Percentiles rank a stretch among this genome's conserved stretches.
Evolutionary conservation across 2,888 invertebrate genomes (phyloP).

Genomic region (Lasioglossum figueresi): DNA sequence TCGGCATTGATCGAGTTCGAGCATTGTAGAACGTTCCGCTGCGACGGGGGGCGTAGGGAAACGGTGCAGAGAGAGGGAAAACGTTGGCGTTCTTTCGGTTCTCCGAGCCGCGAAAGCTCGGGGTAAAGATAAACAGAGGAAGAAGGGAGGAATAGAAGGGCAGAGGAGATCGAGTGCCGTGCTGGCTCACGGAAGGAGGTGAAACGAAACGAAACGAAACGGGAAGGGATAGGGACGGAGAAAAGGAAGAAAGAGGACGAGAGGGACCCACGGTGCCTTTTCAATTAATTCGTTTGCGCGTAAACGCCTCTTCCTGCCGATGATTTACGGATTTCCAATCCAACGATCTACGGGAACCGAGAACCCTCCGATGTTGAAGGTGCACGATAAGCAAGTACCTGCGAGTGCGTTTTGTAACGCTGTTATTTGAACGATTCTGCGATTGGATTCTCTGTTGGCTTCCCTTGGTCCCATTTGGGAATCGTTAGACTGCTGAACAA

Average conservation of each 20-base stretch:
- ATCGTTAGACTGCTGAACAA: not conserved
- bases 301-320: conserved; percentile 75
- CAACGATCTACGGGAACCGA: conserved; percentile 45
- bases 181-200: conserved; percentile 48
- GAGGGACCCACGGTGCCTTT: conserved; percentile 53
- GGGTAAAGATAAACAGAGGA: conserved; percentile 26
- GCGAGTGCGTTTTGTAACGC: conserved; percentile 30
- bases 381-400: conserved; percentile 30
- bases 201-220: not conserved
- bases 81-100: not conserved
- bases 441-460: not conserved
- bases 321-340: conserved; percentile 77
- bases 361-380: conserved; percentile 44
- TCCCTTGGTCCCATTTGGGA: not conserved
- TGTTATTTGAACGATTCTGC: not conserved
- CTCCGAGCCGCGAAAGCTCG: conserved; percentile 6
- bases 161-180: conserved; percentile 39
- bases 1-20: conserved; percentile 2
- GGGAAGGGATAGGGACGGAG: not conserved
- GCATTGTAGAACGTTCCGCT: not conserved
- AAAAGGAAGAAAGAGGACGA: conserved; percentile 43
- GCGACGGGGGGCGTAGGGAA: not conserved
- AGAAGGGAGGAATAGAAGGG: not conserved
- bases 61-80: not conserved
- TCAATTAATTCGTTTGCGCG: conserved; percentile 77